phyloP scores from a whole-genome alignment of 2,888 invertebrate species.

The Nebria brevicollis region DNA sequence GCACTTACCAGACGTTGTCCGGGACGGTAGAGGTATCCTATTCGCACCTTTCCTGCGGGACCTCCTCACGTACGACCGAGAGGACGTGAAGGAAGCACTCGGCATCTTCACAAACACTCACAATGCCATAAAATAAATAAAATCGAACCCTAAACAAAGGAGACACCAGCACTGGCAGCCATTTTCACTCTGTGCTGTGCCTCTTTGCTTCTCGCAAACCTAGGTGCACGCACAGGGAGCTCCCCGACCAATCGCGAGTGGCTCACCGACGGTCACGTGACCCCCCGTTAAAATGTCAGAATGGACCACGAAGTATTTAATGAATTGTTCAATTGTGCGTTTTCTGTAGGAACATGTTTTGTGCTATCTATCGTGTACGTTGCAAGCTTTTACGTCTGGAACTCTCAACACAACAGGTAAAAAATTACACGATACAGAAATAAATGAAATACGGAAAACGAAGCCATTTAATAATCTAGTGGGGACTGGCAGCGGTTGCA shows the following conservation, averaged over 20 bases:
- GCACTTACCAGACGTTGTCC: slow-evolving; percentile 82
- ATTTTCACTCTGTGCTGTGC: slow-evolving; percentile 76
- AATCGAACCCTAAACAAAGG: slow-evolving; percentile 80
- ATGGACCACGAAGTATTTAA: slow-evolving; percentile 54
- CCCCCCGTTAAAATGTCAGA: slow-evolving; percentile 56
- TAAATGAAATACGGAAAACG: slow-evolving; percentile 36
- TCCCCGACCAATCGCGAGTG: slow-evolving; percentile 55
- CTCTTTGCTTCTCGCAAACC: background rate
- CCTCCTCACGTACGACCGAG: slow-evolving; percentile 90
- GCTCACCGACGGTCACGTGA: slow-evolving; percentile 57
- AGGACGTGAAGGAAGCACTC: slow-evolving; percentile 94
- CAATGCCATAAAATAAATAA: slow-evolving; percentile 61
- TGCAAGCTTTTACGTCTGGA: slow-evolving; percentile 90
- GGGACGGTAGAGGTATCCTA: slow-evolving; percentile 83
- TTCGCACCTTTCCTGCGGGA: slow-evolving; percentile 93
- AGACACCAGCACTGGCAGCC: slow-evolving; percentile 84
- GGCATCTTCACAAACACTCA: slow-evolving; percentile 78
- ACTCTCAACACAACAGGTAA: slow-evolving; percentile 78
- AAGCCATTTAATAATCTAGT: slow-evolving; percentile 45
- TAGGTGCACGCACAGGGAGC: slow-evolving; percentile 49
- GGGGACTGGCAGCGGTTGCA: slow-evolving; percentile 45
- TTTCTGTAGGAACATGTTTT: slow-evolving; percentile 78
- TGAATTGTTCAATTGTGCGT: slow-evolving; percentile 65
- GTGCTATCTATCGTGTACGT: slow-evolving; percentile 83
- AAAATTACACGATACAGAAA: slow-evolving; percentile 38